Conservation (phyloP, 1,140 invertebrate species). For the Laodelphax striatellus region DNA sequence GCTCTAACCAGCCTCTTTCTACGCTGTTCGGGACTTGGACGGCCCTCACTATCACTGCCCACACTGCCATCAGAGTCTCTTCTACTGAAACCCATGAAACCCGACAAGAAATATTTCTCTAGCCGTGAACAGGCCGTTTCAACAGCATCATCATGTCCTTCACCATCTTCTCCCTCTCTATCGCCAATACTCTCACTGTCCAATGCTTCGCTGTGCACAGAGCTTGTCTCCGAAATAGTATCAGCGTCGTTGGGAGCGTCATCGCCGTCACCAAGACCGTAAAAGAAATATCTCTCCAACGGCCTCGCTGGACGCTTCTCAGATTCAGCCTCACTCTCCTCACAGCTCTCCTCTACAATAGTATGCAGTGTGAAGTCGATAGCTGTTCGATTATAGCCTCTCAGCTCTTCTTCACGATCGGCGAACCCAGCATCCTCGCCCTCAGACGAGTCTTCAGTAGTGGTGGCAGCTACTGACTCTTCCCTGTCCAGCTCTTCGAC, state of each 20-base stretch:
- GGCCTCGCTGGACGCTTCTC: slow-evolving; percentile 47
- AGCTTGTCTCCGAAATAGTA: slow-evolving; percentile 74
- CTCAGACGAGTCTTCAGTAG: slow-evolving; percentile 40
- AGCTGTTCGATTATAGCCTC: slow-evolving; percentile 56
- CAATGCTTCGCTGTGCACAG: slow-evolving; percentile 69
- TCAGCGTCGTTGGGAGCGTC: slow-evolving; percentile 46
- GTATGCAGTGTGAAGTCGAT: slow-evolving; percentile 86
- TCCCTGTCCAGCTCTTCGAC: slow-evolving; percentile 70
- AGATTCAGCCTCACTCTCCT: slow-evolving; percentile 71
- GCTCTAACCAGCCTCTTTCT: slow-evolving; percentile 66
- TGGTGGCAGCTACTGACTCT: slow-evolving; percentile 35
- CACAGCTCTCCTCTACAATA: slow-evolving; percentile 87
- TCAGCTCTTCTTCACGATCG: slow-evolving; percentile 55
- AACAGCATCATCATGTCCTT: slow-evolving; percentile 38
- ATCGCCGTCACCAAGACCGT: slow-evolving; percentile 61
- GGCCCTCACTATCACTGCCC: slow-evolving; percentile 65
- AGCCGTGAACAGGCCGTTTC: slow-evolving; percentile 71
- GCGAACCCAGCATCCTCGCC: slow-evolving; percentile 34
- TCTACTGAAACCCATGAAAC: slow-evolving; percentile 67
- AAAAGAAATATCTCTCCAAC: slow-evolving; percentile 86
- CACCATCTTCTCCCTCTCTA: slow-evolving; percentile 35
- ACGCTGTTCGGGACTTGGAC: slow-evolving; percentile 73
- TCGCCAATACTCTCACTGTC: slow-evolving; percentile 45
- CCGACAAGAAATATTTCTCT: slow-evolving; percentile 82
- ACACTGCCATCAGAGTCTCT: slow-evolving; percentile 72